Conservation (phyloP, 2,113 vertebrate species). For the Steatornis caripensis region DNA sequence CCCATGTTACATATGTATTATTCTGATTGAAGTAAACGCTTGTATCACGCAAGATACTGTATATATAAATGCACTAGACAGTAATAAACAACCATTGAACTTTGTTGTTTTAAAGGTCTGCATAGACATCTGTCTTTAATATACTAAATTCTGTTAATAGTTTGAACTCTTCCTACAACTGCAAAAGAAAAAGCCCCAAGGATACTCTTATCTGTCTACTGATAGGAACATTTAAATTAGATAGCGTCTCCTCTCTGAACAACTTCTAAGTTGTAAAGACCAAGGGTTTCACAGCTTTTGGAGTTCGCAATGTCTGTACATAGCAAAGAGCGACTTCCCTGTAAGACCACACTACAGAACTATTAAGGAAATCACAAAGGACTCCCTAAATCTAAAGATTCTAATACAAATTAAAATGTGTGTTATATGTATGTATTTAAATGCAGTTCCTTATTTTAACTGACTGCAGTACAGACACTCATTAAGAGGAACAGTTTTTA, state of each 20-base stretch:
- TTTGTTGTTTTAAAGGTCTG: background rate
- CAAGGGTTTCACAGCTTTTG: background rate
- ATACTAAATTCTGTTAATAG: background rate
- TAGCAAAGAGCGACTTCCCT: background rate
- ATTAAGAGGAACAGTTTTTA: background rate
- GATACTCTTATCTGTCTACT: background rate
- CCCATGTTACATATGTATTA: background rate
- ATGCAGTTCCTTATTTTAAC: background rate
- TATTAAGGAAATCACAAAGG: background rate
- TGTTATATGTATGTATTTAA: background rate
- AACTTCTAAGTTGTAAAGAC: background rate
- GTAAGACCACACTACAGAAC: background rate
- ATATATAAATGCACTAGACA: background rate
- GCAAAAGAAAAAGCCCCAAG: background rate
- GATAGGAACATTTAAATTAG: background rate
- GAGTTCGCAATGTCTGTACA: background rate
- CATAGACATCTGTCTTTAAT: background rate
- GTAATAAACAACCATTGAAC: background rate
- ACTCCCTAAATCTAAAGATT: background rate
- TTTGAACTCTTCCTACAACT: background rate
- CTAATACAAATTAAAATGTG: background rate
- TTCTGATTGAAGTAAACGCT: background rate
- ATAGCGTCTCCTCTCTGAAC: background rate
- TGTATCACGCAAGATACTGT: accelerated
- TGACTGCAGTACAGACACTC: background rate